Base-by-base conservation (phyloP, 2,113 vertebrate species). In the Otolemur garnettii region DNA sequence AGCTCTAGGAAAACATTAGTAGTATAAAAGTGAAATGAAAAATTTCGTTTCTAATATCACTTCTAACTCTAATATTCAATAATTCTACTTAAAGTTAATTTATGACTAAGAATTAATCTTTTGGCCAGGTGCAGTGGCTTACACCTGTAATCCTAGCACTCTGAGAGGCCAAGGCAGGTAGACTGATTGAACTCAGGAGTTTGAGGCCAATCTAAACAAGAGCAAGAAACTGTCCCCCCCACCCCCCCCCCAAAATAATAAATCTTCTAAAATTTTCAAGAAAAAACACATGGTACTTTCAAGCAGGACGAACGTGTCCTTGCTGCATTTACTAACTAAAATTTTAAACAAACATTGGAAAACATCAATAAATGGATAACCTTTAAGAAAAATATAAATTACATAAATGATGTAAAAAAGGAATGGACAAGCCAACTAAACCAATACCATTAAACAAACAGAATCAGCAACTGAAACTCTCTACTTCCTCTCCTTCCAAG, bases 321-420 rank as follows among this genome's bases (percentile, higher is more conserved):
- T 50, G 74, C 24, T 62, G 19, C 21, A 86, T 59, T 75, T 93
- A 80, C 66, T 85, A 92, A 69, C 22, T 69, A 33, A 95, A 87
- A 64, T 35, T 79, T 93, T 21, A 72, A 59, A 55, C 18, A 68
- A 62, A 62, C 57, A 57, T 68, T 83, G 38, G 45, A 91, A 50
- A 93, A 74, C 33, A 66, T 62, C 57, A 86, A 85, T 57, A 77
- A 95, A 71, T 93, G 19, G 19, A 91, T 89, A 72, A 45, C 78
- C 17, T 77, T 90, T 8, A 82, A 79, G 28, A 93, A 83, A 78
- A 74, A 87, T 82, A 74, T 55, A 53, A 77, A 95, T 71, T n/a
- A 69, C 12, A 53, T 55, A 91, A 91, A 69, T 84, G 50, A 33
- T 42, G n/a, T 64, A 50, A 66, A 38, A 86, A 86, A 75, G 15